These are phyloP conservation scores for Ptychodera flava DNA, from an alignment of 35 echinoderm and acorn worm genomes.

Conservation along the genomic window DNA sequence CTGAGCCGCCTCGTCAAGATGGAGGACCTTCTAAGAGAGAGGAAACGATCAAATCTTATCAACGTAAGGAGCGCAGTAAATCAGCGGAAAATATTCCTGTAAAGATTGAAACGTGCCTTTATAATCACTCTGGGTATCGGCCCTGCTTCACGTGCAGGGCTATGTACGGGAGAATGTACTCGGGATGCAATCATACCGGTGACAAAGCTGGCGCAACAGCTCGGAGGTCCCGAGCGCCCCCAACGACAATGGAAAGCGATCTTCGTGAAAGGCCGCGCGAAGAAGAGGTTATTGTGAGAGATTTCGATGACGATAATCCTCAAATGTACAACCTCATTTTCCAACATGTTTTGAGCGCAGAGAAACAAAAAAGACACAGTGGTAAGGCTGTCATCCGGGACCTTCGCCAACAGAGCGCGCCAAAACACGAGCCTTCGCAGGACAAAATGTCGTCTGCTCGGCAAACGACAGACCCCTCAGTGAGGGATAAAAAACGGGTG, in stretches of 20 bases:
- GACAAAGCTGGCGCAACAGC: not conserved
- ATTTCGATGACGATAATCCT: not conserved
- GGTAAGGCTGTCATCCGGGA: not conserved
- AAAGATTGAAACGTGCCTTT: not conserved
- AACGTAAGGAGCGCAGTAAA: not conserved
- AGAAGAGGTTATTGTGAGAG: not conserved
- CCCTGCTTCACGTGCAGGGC: not conserved
- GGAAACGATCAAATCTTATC: not conserved
- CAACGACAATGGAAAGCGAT: not conserved
- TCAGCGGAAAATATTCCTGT: not conserved
- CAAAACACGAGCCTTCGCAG: no score
- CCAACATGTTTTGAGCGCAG: not conserved
- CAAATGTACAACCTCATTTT: not conserved
- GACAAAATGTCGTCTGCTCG: no score
- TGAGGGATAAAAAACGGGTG: no score
- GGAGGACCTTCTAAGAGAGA: not conserved
- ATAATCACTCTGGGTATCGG: not conserved
- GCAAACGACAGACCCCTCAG: no score
- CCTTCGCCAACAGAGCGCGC: not conserved
- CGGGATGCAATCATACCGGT: not conserved
- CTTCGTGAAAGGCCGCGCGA: not conserved
- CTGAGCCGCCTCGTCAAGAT: not conserved
- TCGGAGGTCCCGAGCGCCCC: not conserved
- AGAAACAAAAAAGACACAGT: not conserved
- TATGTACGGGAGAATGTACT: not conserved